Evolutionary conservation across 2,888 invertebrate genomes (phyloP), one percentile per base, ranked within the genome.

Genomic region (Platypus cylindrus): DNA sequence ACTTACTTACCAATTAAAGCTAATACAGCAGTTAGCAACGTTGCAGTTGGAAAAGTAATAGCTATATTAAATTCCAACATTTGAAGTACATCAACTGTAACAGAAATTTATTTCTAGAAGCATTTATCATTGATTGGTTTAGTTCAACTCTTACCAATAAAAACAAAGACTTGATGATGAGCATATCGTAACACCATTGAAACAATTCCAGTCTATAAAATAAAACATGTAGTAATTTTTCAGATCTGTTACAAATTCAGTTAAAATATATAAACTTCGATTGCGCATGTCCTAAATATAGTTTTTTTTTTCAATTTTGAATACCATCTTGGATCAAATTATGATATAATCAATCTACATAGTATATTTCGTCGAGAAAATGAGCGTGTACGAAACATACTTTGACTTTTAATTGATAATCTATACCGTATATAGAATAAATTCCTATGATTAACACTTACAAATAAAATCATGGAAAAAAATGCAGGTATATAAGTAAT

Each of bases 101-200:
- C 22, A 29, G 38, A 44, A 44, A 20, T 9, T 20, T 9, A 5
- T 20, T 20, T 20, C 20, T 20, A 20, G 9, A 20, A 20, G 7
- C 9, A 7, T 20, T 9, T 5, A 20, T 20, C 20, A 20, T 3
- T n/a, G n/a, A n/a, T n/a, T n/a, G n/a, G n/a, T n/a, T n/a, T n/a
- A n/a, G n/a, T n/a, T n/a, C n/a, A n/a, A n/a, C n/a, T 75, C 82
- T 82, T 69, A 93, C 94, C 91, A 52, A 98, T 97, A 59, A 98
- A 97, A 43, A 97, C 80, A 66, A 99, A 97, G 57, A 99, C 97
- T 68, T 98, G 98, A 62, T 98, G 97, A 66, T 99, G 98, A 8
- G 97, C 97, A 65, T 97, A 98, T 32, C 97, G 78, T 50, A 98
- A 69, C 50, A 98, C 67, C 85, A 97, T 95, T 26, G 97, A 97